Conservation (phyloP, 2,113 vertebrate genomes). For the Nyctereutes procyonoides region DNA sequence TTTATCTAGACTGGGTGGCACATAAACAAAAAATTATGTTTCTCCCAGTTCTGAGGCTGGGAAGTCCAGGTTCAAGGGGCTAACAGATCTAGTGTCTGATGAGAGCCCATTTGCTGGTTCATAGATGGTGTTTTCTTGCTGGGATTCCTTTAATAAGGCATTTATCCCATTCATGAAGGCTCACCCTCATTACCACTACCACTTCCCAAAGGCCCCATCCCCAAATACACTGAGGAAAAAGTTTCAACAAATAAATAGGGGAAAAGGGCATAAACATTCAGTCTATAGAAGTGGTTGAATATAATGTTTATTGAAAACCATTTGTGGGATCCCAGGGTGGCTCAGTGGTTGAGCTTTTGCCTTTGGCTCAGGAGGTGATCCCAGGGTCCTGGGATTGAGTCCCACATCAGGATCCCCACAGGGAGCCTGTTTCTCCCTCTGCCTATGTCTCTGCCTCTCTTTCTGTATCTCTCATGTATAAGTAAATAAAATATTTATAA, state of each 20-base stretch:
- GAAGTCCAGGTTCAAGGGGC: neutral
- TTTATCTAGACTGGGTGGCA: neutral
- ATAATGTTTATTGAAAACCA: no score
- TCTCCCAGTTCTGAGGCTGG: neutral
- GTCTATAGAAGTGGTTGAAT: no score
- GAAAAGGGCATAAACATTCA: neutral
- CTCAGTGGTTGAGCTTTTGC: no score
- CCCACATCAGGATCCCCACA: no score
- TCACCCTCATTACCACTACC: neutral
- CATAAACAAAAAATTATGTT: neutral
- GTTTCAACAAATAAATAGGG: neutral
- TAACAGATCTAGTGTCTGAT: neutral
- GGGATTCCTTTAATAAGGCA: neutral
- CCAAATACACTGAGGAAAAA: neutral
- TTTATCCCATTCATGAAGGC: neutral
- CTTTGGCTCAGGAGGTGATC: no score
- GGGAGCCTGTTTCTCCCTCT: no score
- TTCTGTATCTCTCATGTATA: no score
- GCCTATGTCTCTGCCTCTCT: no score
- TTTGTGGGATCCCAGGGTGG: no score
- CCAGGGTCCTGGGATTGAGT: no score
- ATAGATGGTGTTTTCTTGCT: neutral
- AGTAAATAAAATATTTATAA: no score
- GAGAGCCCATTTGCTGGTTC: neutral
- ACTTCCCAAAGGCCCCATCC: neutral